Conservation (phyloP, 2,113 vertebrate species). For the Brachypodius melanocephalos region DNA sequence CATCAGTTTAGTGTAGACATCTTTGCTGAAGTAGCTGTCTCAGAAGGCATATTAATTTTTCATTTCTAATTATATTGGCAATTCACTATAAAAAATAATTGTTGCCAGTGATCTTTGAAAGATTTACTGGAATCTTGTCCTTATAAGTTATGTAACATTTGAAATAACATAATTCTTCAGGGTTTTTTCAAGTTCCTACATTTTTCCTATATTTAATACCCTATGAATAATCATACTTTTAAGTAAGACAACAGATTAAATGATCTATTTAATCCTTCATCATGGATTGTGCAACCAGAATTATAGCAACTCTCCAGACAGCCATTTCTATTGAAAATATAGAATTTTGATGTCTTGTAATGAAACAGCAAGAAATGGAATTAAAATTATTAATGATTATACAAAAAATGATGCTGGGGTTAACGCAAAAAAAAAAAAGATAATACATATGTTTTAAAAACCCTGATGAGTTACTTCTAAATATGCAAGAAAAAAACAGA, state of each 20-base stretch:
- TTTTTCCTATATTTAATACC: background rate
- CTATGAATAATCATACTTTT: background rate
- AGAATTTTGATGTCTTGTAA: background rate
- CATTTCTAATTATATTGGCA: background rate
- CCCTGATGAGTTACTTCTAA: background rate
- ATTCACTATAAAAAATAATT: background rate
- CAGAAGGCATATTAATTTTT: background rate
- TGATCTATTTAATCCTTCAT: background rate
- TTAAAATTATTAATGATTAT: background rate
- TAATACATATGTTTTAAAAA: background rate
- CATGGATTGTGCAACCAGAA: background rate
- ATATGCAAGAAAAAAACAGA: background rate
- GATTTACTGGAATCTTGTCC: background rate
- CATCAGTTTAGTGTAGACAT: background rate
- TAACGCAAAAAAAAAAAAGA: background rate
- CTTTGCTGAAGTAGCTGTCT: background rate
- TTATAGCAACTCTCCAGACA: background rate
- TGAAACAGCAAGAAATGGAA: background rate
- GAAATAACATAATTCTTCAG: background rate
- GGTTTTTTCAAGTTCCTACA: background rate
- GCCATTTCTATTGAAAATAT: background rate
- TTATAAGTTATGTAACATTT: background rate
- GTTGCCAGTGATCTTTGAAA: background rate
- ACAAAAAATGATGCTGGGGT: background rate
- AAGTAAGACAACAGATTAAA: background rate